These are phyloP conservation scores for Euschistus heros DNA, from an alignment of 1,140 invertebrate genomes.

Conservation along the genomic window DNA sequence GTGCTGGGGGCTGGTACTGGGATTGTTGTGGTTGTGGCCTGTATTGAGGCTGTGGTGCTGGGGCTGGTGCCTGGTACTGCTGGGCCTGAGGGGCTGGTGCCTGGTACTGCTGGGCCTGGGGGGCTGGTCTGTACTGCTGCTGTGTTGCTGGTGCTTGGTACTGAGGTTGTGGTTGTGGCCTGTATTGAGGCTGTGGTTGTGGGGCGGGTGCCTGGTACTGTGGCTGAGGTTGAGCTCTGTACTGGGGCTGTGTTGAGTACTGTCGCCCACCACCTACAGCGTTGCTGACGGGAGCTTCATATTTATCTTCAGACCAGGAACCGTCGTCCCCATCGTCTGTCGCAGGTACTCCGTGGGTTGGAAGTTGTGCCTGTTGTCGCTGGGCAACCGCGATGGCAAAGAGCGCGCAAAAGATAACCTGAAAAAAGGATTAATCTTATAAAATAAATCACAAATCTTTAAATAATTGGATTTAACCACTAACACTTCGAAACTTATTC, in stretches of 20 bases:
- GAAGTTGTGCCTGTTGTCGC: background rate
- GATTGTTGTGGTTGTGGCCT: slow-evolving; percentile 14
- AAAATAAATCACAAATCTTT: too few relatives aligned
- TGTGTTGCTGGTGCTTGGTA: background rate
- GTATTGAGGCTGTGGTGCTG: background rate
- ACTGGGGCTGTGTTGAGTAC: background rate
- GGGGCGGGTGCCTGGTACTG: background rate
- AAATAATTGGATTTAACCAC: too few relatives aligned
- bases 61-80: background rate
- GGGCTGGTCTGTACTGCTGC: too few relatives aligned
- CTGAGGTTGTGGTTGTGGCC: background rate
- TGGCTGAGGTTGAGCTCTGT: slow-evolving; percentile 1
- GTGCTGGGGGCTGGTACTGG: slow-evolving; percentile 11
- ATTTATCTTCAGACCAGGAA: slow-evolving; percentile 19
- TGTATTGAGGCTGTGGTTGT: background rate
- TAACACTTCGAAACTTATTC: too few relatives aligned
- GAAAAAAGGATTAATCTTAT: background rate
- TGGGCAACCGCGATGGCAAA: slow-evolving; percentile 7
- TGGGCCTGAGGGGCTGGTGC: slow-evolving; percentile 8
- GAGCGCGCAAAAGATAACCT: background rate
- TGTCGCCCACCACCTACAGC: background rate
- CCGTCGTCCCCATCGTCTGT: slow-evolving; percentile 20
- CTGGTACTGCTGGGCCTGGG: slow-evolving; percentile 13
- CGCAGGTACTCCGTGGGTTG: too few relatives aligned
- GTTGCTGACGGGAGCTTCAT: slow-evolving; percentile 21